Evolutionary conservation across 2,888 invertebrate species (phyloP).

Genomic region (Lysandra bellargus): DNA sequence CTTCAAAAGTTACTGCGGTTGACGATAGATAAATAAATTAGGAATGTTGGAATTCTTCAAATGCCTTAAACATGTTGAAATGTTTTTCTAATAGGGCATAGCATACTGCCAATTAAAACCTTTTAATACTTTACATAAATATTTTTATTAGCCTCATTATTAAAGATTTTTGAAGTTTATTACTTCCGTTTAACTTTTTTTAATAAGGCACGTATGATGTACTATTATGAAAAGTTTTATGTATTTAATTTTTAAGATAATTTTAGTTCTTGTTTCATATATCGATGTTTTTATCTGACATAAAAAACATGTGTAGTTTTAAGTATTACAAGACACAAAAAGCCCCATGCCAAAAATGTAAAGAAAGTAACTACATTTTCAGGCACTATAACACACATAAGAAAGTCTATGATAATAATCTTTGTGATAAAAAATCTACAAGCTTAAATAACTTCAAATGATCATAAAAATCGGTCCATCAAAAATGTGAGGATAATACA

Average conservation of each 20-base stretch:
- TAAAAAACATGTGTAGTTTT: too few species aligned
- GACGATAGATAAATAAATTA: background rate
- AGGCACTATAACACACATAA: too few species aligned
- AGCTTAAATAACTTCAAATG: background rate
- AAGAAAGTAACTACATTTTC: too few species aligned
- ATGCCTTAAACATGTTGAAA: background rate
- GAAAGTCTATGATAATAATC: too few species aligned
- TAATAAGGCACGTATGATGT: background rate
- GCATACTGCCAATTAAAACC: background rate
- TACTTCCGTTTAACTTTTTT: background rate
- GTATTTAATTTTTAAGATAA: too few species aligned
- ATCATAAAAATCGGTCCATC: background rate
- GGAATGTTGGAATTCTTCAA: background rate
- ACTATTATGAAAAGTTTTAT: background rate
- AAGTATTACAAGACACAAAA: too few species aligned
- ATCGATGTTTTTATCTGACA: too few species aligned
- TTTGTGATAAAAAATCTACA: background rate
- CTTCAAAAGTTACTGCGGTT: background rate
- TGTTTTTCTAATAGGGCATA: background rate
- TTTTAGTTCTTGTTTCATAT: too few species aligned
- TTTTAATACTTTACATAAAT: conserved; percentile 16
- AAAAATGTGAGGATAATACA: background rate
- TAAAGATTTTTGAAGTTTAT: background rate
- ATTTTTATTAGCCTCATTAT: conserved; percentile 8
- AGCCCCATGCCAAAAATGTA: too few species aligned